Evolutionary conservation across 2,113 vertebrate species (phyloP), one percentile per base, ranked within the genome.

Genomic region (Gallinago media): DNA sequence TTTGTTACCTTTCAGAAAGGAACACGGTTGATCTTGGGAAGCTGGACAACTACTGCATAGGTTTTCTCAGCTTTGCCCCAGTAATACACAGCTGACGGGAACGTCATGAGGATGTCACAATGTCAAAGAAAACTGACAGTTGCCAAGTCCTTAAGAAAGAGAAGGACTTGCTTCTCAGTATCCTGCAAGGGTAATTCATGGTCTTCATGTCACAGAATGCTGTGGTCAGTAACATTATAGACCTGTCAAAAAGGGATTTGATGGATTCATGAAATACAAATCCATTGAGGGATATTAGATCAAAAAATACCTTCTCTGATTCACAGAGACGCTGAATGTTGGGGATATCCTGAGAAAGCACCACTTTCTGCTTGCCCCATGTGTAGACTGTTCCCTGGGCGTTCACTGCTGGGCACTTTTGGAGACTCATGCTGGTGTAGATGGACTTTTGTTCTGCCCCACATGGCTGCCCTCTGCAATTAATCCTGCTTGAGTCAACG

Each of bases 401-500:
- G 75, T 63, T 42, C 14, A 18, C 18, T 36, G 12, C 61, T 42
- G 65, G 26, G n/a, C 12, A 31, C 16, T 58, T 84, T n/a, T 56
- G 73, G 59, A 92, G 65, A 23, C 16, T 66, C 10, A 1, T 16
- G 46, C 22, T 85, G 47, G 21, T 14, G 22, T 11, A 73, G 31
- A 32, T 32, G 59, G 76, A 91, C 76, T 95, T 92, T 56, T 84
- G 32, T 61, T 84, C 47, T 89, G 68, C 80, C 25, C 42, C 1
- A 5, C 75, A 80, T 8, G 71, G 26, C 79, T 91, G 34, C 34
- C 23, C 36, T 85, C 61, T 89, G 83, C 73, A 92, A 87, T 94
- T 87, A 96, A 92, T 95, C 67, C 72, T 63, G 5, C 86, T 73
- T 79, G 76, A 85, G 70, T 79, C 77, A 89, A 88, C 11, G 56